These are phyloP conservation scores for Drosophila subobscura DNA, from an alignment of 1,140 invertebrate genomes.

Conservation along the genomic window DNA sequence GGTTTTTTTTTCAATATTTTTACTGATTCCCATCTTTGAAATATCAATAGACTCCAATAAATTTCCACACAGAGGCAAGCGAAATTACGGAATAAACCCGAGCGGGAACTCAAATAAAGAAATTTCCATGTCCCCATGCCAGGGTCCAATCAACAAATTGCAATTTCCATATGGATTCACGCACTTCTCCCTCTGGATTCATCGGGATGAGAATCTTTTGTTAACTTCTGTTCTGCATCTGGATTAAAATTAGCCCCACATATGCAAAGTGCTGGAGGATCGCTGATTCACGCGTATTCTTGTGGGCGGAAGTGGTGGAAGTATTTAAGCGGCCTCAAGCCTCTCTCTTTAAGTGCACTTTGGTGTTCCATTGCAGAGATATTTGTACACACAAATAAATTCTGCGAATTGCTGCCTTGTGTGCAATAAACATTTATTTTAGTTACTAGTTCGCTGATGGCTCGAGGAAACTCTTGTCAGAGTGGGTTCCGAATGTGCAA, in stretches of 20 bases:
- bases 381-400: constrained; percentile 8
- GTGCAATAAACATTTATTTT: constrained; percentile 44
- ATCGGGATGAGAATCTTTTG: constrained; percentile 19
- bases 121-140: constrained; percentile 15
- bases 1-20: constrained; percentile 39
- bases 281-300: too few relatives aligned
- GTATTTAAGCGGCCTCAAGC: too few relatives aligned
- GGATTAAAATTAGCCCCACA: constrained; percentile 24
- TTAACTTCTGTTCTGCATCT: constrained; percentile 2
- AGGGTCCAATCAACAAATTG: constrained; percentile 29
- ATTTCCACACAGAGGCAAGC: neutral
- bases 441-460: constrained; percentile 17
- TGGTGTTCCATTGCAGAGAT: constrained; percentile 31
- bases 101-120: constrained; percentile 7
- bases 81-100: neutral
- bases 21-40: neutral
- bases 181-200: neutral
- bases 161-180: constrained; percentile 10
- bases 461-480: neutral
- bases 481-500: too few relatives aligned
- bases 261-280: constrained; percentile 1
- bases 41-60: constrained; percentile 14
- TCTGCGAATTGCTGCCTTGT: constrained; percentile 21
- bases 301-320: too few relatives aligned
- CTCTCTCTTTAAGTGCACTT: constrained; percentile 46